These are phyloP conservation scores for Pissodes strobi DNA, from an alignment of 1,140 invertebrate species.

Conservation along the genomic window DNA sequence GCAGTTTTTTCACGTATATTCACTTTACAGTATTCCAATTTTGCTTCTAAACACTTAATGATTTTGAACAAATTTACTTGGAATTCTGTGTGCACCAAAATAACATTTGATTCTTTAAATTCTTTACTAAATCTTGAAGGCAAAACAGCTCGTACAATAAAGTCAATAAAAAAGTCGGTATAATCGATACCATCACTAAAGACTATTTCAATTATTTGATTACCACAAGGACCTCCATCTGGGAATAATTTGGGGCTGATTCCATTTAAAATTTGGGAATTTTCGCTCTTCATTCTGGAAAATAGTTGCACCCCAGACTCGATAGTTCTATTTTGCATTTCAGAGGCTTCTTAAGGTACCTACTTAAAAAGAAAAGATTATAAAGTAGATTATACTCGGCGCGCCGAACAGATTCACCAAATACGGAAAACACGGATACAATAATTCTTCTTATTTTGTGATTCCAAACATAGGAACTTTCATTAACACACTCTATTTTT, in stretches of 20 bases:
- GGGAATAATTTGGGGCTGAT: slow-evolving; percentile 36
- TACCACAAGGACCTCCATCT: slow-evolving; percentile 22
- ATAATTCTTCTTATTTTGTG: too few relatives aligned
- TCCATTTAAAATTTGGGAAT: slow-evolving; percentile 14
- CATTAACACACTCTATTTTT: too few relatives aligned
- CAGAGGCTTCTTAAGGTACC: too few relatives aligned
- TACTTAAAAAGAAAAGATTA: too few relatives aligned
- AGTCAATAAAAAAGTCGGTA: slow-evolving; percentile 32
- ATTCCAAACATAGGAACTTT: too few relatives aligned
- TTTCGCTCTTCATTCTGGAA: slow-evolving; percentile 30
- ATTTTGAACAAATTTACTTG: slow-evolving; percentile 39
- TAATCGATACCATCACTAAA: slow-evolving; percentile 19
- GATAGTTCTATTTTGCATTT: too few relatives aligned
- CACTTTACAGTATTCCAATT: slow-evolving; percentile 16
- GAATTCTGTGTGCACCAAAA: slow-evolving; percentile 34
- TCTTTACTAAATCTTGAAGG: slow-evolving; percentile 18
- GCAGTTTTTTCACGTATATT: too few relatives aligned
- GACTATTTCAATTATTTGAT: slow-evolving; percentile 34
- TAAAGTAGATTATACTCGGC: too few relatives aligned
- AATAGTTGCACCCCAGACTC: slow-evolving; percentile 41
- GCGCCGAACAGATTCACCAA: too few relatives aligned
- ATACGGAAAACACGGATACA: too few relatives aligned
- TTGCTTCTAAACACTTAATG: slow-evolving; percentile 39
- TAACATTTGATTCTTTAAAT: slow-evolving; percentile 31
- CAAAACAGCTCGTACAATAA: slow-evolving; percentile 34